Conservation (phyloP, 2,113 vertebrate genomes). For the Solea senegalensis region DNA sequence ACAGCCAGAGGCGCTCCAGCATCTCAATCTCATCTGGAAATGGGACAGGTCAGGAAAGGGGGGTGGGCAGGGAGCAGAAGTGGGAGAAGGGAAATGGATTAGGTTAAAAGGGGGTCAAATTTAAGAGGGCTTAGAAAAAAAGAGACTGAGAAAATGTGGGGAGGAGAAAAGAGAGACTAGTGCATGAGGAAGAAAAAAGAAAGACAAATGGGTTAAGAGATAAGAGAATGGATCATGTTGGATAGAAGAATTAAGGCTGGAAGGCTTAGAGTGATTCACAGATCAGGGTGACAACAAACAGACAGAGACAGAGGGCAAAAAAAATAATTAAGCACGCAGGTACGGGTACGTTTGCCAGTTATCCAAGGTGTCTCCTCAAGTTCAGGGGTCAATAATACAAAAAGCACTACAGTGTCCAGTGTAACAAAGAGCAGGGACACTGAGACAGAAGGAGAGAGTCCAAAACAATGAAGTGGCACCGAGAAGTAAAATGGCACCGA, state of each 20-base stretch:
- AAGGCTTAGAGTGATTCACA: slow-evolving; percentile 12
- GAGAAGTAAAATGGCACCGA: slow-evolving; percentile 74
- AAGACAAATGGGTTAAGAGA: slow-evolving; percentile 4
- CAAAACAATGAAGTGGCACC: slow-evolving; percentile 69
- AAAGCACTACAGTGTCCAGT: slow-evolving; percentile 37
- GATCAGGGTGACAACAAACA: neutral
- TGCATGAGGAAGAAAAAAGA: neutral
- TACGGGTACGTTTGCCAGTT: slow-evolving; percentile 41
- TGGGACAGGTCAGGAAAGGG: neutral
- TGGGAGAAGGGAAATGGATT: neutral
- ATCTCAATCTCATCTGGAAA: slow-evolving; percentile 90
- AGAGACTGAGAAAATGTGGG: neutral
- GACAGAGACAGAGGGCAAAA: neutral
- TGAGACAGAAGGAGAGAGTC: slow-evolving; percentile 54
- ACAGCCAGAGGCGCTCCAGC: slow-evolving; percentile 90
- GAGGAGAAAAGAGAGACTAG: neutral
- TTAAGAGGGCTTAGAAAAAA: slow-evolving; percentile 4
- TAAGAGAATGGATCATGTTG: slow-evolving; percentile 15
- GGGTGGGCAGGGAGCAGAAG: neutral
- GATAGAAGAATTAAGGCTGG: slow-evolving; percentile 1
- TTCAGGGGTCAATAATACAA: slow-evolving; percentile 64
- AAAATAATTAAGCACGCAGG: slow-evolving; percentile 20
- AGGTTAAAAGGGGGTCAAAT: slow-evolving; percentile 7
- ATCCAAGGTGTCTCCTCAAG: slow-evolving; percentile 57
- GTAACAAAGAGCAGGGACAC: slow-evolving; percentile 53